Conservation (phyloP, 2,113 vertebrate species). For the Tor tambroides region DNA sequence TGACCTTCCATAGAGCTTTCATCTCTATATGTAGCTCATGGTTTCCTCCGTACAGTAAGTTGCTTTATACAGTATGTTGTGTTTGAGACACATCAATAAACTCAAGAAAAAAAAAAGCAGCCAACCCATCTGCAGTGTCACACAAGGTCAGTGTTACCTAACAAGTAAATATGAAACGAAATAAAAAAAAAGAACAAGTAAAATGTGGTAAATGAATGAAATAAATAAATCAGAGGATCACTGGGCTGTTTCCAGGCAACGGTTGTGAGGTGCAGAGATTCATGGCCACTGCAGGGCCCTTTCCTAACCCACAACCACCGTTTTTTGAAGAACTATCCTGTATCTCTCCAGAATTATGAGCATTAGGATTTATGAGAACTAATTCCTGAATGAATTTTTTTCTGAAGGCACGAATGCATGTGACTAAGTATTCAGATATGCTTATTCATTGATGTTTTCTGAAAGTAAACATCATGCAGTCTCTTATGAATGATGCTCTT, state of each 20-base stretch:
- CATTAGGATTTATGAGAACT: not conserved
- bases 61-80: not conserved
- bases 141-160: not conserved
- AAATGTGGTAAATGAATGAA: conserved; percentile 25
- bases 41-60: too few species aligned
- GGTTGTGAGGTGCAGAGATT: conserved; percentile 22
- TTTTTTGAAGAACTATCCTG: not conserved
- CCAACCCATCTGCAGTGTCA: not conserved
- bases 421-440: not conserved
- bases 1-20: not conserved
- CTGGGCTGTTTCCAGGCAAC: conserved; percentile 58
- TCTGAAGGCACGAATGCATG: not conserved
- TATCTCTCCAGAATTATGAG: conserved; percentile 7
- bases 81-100: not conserved
- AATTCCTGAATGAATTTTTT: not conserved
- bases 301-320: conserved; percentile 30
- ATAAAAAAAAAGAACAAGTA: conserved; percentile 9
- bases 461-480: not conserved
- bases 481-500: not conserved
- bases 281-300: conserved; percentile 44
- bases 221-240: conserved; percentile 19
- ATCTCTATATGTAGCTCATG: not conserved
- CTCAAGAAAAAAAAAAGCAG: not conserved
- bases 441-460: not conserved
- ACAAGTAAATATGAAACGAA: not conserved